phyloP scores from a whole-genome alignment of 2,888 invertebrate species.

The Hyposoter dolosus region DNA sequence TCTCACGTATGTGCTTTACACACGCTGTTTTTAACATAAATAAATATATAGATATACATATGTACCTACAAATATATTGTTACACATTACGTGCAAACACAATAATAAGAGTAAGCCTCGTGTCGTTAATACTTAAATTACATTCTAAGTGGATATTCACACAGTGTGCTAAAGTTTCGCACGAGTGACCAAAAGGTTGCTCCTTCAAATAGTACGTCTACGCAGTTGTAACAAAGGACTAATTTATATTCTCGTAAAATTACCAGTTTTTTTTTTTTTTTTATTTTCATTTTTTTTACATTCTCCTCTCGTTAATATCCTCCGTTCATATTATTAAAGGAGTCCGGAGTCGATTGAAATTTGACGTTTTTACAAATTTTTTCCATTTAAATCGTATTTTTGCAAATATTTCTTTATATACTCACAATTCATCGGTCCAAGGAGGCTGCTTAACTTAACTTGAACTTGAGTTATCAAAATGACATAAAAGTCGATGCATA shows the following conservation, averaged over 20 bases:
- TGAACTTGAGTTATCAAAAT: background rate
- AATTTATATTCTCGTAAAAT: conserved; percentile 1
- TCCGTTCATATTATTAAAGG: too few relatives aligned
- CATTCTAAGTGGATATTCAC: conserved; percentile 33
- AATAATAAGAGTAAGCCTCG: conserved; percentile 34
- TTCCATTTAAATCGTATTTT: too few relatives aligned
- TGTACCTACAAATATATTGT: conserved; percentile 7
- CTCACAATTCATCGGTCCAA: too few relatives aligned
- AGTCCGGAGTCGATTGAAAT: background rate
- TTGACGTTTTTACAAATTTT: background rate
- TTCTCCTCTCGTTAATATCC: background rate
- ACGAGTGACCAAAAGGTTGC: conserved; percentile 54
- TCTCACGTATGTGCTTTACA: conserved; percentile 28
- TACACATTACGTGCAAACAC: background rate
- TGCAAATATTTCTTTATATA: too few relatives aligned
- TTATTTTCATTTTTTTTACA: background rate
- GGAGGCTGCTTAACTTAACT: too few relatives aligned
- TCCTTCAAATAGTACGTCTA: conserved; percentile 31
- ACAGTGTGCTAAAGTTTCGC: conserved; percentile 28
- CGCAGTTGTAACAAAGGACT: conserved; percentile 20
- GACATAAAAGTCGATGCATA: background rate
- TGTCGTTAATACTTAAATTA: conserved; percentile 55
- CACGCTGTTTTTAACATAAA: background rate
- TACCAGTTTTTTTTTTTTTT: background rate
- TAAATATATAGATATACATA: background rate